phyloP scores from a whole-genome alignment of 2,797 vertebrate species.

The Hypotaenidia philippensis region DNA sequence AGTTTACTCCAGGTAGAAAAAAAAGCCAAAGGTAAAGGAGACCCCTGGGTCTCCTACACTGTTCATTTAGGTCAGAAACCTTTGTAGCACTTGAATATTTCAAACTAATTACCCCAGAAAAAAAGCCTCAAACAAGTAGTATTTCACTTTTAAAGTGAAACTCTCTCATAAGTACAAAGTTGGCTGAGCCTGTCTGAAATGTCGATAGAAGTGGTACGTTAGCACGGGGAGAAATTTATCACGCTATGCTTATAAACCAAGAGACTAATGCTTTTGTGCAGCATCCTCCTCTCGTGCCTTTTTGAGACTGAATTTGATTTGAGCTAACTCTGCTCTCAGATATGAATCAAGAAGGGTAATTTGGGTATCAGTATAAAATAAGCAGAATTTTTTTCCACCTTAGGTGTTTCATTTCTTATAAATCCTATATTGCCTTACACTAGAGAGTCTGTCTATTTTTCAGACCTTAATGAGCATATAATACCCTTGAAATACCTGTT shows the following conservation, averaged over 20 bases:
- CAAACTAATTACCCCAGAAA: not conserved
- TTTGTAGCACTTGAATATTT: not conserved
- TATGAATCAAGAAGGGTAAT: not conserved
- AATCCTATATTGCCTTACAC: not conserved
- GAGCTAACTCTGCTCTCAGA: not conserved
- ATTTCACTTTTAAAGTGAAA: not conserved
- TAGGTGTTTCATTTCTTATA: not conserved
- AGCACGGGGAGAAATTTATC: not conserved
- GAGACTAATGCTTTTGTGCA: not conserved
- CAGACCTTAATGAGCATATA: not conserved
- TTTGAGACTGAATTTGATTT: not conserved
- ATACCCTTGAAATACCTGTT: not conserved
- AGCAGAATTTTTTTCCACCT: not conserved
- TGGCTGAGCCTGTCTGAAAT: not conserved
- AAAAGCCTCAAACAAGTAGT: not conserved
- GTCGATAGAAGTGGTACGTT: not conserved
- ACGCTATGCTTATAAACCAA: not conserved
- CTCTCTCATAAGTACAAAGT: not conserved
- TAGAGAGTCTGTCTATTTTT: not conserved
- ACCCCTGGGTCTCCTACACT: not conserved
- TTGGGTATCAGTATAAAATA: not conserved
- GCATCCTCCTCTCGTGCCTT: not conserved
- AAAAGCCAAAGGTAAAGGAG: conserved; percentile 25
- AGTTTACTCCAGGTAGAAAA: not conserved
- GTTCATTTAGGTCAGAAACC: conserved; percentile 4